Base-by-base conservation (phyloP, 2,888 invertebrate species). In the Hypomecis atomaria region DNA sequence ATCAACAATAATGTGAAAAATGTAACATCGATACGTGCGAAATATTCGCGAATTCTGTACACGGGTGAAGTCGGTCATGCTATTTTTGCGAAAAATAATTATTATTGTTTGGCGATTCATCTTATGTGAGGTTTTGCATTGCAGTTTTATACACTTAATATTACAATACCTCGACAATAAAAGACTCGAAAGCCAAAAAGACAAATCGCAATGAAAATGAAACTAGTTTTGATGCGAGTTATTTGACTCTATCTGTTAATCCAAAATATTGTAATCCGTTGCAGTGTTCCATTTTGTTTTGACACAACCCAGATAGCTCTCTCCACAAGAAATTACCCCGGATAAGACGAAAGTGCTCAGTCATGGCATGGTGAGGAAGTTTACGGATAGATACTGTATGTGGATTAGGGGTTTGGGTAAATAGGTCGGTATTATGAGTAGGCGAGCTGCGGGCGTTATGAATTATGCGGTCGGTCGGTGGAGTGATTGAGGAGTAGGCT, bases 401-500 rank as follows among this genome's bases (percentile, higher is more conserved):
- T 63, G 45, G 65, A 57, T 58, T 53, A 56, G 54, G 49, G 49
- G 54, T 52, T 64, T 53, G 69, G 70, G 65, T 67, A 75, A 69
- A 69, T 67, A 65, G 62, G 73, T 60, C 49, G 61, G 44, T 56
- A 48, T 57, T 56, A 54, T 49, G 54, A 59, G 43, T 62, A 56
- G 55, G 37, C 69, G 50, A 67, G 70, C 58, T 61, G 63, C 54
- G 66, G 62, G 69, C 69, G 74, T 76, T 76, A 77, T 75, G 79
- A 79, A 79, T 82, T 77, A 80, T 73, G 72, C 75, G 80, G 78
- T 75, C 73, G 71, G 74, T 76, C 74, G 73, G 75, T 65, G 66
- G 74, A 71, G 77, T 84, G 83, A 85, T 85, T 77, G 81, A 85
- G 81, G 81, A 82, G 73, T 78, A 77, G 75, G 78, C 75, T 77